Evolutionary conservation across 2,797 vertebrate species (phyloP).

Genomic region (Neomorphus geoffroyi): DNA sequence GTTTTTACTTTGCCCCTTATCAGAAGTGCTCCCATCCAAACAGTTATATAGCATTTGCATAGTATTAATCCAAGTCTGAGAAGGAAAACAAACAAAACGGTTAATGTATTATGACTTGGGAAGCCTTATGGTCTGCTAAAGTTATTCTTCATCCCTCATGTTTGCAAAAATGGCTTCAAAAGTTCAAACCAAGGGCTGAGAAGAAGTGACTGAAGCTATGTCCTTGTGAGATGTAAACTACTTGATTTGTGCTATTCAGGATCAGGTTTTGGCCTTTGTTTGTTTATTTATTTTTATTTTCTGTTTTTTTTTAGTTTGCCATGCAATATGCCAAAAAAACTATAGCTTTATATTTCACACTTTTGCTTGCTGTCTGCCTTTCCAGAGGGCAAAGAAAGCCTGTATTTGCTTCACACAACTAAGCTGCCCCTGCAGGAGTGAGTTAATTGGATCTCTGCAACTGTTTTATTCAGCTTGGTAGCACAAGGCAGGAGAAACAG

Average conservation of each 20-base stretch:
- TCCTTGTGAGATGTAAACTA: neutral
- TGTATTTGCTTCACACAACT: neutral
- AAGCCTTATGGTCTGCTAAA: neutral
- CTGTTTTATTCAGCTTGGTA: neutral
- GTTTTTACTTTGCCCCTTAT: neutral
- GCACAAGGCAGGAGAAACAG: neutral
- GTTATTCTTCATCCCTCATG: neutral
- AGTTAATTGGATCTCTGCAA: neutral
- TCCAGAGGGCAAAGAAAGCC: neutral
- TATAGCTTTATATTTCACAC: neutral
- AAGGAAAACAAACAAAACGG: neutral
- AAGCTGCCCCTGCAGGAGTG: neutral
- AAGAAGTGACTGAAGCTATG: neutral
- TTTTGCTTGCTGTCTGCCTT: neutral
- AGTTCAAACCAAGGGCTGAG: neutral
- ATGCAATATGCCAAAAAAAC: neutral
- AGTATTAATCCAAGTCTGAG: neutral
- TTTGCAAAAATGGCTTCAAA: neutral
- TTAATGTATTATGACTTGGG: neutral
- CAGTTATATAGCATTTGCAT: neutral
- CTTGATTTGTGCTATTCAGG: neutral
- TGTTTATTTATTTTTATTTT: neutral
- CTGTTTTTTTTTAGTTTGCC: neutral
- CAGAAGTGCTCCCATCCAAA: neutral
- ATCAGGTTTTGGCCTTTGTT: neutral